Conservation (phyloP, 2,113 vertebrate species). For the Triplophysa tibetana region DNA sequence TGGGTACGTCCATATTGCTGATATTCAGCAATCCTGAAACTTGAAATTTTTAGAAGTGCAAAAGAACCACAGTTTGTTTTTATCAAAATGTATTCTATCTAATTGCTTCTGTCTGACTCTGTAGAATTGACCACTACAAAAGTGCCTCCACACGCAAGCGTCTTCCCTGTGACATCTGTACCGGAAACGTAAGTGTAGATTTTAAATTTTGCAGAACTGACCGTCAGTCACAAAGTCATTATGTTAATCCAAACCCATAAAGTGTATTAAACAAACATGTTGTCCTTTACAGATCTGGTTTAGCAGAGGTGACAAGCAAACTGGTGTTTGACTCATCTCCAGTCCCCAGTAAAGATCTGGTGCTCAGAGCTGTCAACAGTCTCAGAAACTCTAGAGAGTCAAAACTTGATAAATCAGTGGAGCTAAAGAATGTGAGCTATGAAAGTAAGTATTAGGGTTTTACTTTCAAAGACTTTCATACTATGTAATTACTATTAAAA, state of each 20-base stretch:
- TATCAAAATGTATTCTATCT: not conserved
- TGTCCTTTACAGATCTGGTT: not conserved
- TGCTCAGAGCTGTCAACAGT: not conserved
- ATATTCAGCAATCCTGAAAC: too few species aligned
- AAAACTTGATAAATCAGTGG: not conserved
- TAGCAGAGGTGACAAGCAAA: not conserved
- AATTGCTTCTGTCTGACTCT: not conserved
- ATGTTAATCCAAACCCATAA: not conserved
- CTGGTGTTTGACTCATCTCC: slow-evolving; percentile 26
- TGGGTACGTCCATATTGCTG: too few species aligned
- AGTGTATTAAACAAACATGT: not conserved
- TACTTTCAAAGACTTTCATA: not conserved
- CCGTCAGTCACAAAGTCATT: too few species aligned
- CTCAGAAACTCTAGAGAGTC: not conserved
- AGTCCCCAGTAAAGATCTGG: slow-evolving; percentile 16
- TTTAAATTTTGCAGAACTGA: too few species aligned
- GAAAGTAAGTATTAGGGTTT: not conserved
- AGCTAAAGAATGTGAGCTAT: not conserved
- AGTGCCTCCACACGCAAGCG: not conserved
- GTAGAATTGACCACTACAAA: not conserved
- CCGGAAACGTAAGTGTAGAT: not conserved
- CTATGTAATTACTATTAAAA: not conserved
- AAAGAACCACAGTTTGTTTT: too few species aligned
- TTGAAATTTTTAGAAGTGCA: too few species aligned
- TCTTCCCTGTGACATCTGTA: not conserved